Conservation (phyloP, 1,140 invertebrate species). For the Drosophila nebulosa region DNA sequence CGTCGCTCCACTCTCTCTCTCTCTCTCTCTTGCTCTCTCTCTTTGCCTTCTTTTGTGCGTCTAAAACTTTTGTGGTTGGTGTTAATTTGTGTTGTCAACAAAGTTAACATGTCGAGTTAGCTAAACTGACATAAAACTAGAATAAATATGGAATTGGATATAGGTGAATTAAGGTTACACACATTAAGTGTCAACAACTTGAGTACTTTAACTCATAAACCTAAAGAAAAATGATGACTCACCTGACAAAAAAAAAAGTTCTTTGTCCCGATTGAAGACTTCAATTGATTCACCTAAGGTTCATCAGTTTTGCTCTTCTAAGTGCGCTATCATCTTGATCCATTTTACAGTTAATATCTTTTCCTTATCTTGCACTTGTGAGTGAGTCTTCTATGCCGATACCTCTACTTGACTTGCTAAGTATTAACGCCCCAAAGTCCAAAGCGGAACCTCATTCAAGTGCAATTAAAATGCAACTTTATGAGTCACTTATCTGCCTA, state of each 20-base stretch:
- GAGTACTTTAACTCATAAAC: neutral
- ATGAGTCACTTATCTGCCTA: slow-evolving; percentile 65
- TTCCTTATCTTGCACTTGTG: neutral
- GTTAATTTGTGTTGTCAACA: slow-evolving; percentile 77
- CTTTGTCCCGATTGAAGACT: too few relatives aligned
- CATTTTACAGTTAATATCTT: slow-evolving; percentile 1
- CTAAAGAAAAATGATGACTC: neutral
- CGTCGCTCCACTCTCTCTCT: slow-evolving; percentile 9
- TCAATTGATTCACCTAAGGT: neutral
- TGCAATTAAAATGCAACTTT: slow-evolving; percentile 73
- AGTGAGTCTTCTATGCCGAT: slow-evolving; percentile 14
- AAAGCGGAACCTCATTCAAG: slow-evolving; percentile 25
- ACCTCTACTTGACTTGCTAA: slow-evolving; percentile 32
- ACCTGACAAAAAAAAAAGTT: neutral
- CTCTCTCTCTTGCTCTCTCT: slow-evolving; percentile 18
- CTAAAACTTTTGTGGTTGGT: slow-evolving; percentile 74
- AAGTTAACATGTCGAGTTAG: slow-evolving; percentile 51
- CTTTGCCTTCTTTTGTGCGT: slow-evolving; percentile 27
- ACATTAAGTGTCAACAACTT: neutral
- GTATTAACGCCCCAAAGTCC: slow-evolving; percentile 49
- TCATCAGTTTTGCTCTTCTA: neutral
- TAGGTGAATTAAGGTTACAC: slow-evolving; percentile 10
- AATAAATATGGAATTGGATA: slow-evolving; percentile 6
- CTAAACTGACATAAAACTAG: neutral
- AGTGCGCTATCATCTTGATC: neutral